Evolutionary conservation across 1,140 invertebrate genomes (phyloP), one percentile per base, ranked within the genome.

Genomic region (Orius laevigatus): DNA sequence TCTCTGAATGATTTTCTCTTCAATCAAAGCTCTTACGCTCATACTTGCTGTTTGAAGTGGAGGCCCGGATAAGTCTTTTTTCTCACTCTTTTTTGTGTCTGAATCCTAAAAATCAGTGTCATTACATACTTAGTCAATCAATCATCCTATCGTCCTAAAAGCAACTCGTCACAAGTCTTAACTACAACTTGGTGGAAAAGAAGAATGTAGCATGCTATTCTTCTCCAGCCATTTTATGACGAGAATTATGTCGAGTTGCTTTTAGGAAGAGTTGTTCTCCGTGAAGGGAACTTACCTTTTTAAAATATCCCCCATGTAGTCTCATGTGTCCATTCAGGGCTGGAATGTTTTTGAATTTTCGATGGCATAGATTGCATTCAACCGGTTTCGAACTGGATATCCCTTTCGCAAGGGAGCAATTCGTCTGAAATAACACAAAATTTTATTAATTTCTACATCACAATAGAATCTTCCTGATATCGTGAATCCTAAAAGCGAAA

Each of bases 291-390:
- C 53, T 57, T 63, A 84, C 84, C 76, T 93, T 94, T 66, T 94
- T 94, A 61, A 92, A 88, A 65, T 94, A 95, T 46, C 91, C 91
- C 11, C 92, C 92, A 67, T 96, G 91, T 16, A 95, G 70, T 57
- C 92, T 71, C 91, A 95, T 96, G 62, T 97, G 91, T 11, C 92
- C 91, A 69, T 96, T 97, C 25, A 96, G 74, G 12, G 91, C 92
- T 5, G 91, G 88, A 63, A 94, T 84, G 65, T 95, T 97, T 70
- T 95, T 95, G 67, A 96, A 95, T 64, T 88, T 83, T 43, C 88
- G 74, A 64, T 91, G 83, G 63, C 92, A 96, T 34, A 95, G 73
- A 66, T 87, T 89, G 65, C 92, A 96, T 63, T 91, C 85, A 16
- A 93, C 89, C 18, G 85, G 87, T 61, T 87, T 87, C 12, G 53